phyloP scores from a whole-genome alignment of 2,888 invertebrate species.

The Choristoneura rosaceana region DNA sequence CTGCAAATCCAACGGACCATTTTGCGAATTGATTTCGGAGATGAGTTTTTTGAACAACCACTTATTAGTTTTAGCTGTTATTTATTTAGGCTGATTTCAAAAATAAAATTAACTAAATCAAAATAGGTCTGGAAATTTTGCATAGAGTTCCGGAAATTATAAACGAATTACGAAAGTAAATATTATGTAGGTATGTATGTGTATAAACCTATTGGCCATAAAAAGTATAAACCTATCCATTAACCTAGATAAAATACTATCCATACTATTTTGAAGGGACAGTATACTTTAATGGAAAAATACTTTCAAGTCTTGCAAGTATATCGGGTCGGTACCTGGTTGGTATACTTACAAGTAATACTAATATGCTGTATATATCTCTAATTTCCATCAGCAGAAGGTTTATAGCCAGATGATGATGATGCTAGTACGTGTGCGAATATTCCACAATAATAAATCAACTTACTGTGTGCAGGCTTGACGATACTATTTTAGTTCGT shows the following conservation, averaged over 20 bases:
- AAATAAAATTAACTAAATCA: not conserved
- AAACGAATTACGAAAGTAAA: not conserved
- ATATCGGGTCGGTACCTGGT: no score
- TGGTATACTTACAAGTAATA: no score
- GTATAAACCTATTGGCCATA: no score
- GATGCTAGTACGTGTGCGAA: no score
- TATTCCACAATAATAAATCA: not conserved
- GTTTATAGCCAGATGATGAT: no score
- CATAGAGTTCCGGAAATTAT: not conserved
- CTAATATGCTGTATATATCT: no score
- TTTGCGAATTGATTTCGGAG: constrained; percentile 37
- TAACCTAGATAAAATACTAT: no score
- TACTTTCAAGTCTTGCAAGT: no score
- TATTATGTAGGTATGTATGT: not conserved
- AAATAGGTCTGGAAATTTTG: not conserved
- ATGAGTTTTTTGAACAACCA: constrained; percentile 28
- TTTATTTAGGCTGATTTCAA: constrained; percentile 7
- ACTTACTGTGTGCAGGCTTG: not conserved
- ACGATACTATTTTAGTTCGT: not conserved
- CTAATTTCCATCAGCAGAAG: no score
- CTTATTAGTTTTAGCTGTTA: constrained; percentile 17
- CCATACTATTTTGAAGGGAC: no score
- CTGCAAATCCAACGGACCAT: constrained; percentile 34
- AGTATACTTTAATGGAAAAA: no score
- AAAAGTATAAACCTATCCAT: no score